Conservation (phyloP, 2,797 vertebrate species). For the Bufotes viridis region DNA sequence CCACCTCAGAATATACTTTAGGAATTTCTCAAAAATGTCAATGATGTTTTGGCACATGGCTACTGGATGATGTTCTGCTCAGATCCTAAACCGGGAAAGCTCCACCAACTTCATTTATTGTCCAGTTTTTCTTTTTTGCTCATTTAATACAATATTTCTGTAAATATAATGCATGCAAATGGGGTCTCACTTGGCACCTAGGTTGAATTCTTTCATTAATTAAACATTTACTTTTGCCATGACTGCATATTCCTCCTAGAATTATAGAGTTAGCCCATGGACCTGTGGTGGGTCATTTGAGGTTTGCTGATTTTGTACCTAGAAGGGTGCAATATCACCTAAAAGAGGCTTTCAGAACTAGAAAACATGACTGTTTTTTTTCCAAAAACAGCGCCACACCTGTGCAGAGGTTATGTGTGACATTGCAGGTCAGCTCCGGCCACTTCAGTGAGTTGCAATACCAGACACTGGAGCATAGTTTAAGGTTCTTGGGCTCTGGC, state of each 20-base stretch:
- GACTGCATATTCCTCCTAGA: conserved; percentile 16
- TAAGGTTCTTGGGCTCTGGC: too few relatives aligned
- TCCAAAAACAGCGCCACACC: not conserved
- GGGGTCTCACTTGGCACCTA: conserved; percentile 13
- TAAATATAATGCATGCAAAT: conserved; percentile 54
- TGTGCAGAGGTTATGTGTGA: not conserved
- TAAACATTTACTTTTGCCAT: conserved; percentile 44
- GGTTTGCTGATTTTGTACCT: not conserved
- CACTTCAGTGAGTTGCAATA: not conserved
- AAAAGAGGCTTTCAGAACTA: not conserved
- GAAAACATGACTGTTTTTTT: not conserved
- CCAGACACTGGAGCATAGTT: too few relatives aligned
- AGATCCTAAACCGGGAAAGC: conserved; percentile 11
- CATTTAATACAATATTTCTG: conserved; percentile 36
- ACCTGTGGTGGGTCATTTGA: not conserved
- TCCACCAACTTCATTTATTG: conserved; percentile 4
- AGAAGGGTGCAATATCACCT: not conserved
- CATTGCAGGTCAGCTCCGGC: not conserved
- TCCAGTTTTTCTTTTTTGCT: conserved; percentile 7
- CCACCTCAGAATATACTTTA: conserved; percentile 35
- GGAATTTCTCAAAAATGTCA: conserved; percentile 10
- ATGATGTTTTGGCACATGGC: conserved; percentile 6
- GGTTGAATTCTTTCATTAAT: conserved; percentile 45
- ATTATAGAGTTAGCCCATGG: not conserved
- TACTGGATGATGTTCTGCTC: conserved; percentile 22